Percentiles rank a stretch among this genome's conserved stretches.
Conservation (phyloP, 2,113 vertebrate genomes). For the Prinia subflava region DNA sequence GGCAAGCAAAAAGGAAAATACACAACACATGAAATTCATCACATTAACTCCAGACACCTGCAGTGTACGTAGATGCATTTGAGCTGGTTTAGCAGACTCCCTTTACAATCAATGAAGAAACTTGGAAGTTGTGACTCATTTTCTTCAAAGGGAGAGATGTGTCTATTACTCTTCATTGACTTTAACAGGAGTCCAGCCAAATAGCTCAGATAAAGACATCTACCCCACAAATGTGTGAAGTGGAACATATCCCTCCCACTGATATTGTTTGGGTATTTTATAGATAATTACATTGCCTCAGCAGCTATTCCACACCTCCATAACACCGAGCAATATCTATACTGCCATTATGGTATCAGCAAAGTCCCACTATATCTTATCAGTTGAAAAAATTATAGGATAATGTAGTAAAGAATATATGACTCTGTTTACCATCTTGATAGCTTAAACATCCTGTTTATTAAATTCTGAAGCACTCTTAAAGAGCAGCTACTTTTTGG, state of each 20-base stretch:
- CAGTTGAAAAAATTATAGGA: background rate
- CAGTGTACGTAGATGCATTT: background rate
- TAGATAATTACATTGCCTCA: slow-evolving; percentile 32
- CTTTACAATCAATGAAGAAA: background rate
- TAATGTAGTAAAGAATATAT: background rate
- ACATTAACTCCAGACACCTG: background rate
- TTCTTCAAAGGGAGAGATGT: slow-evolving; percentile 18
- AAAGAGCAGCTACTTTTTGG: background rate
- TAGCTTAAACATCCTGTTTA: background rate
- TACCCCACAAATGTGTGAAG: background rate
- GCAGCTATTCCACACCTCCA: slow-evolving; percentile 15
- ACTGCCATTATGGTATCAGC: background rate
- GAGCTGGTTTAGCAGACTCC: background rate
- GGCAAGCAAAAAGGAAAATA: slow-evolving; percentile 1
- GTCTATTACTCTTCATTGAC: background rate
- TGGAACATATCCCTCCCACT: slow-evolving; percentile 19
- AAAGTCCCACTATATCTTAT: background rate
- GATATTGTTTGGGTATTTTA: slow-evolving; percentile 10
- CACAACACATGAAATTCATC: background rate
- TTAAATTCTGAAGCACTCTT: background rate
- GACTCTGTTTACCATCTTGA: background rate
- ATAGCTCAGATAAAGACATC: slow-evolving; percentile 30
- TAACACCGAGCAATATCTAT: background rate
- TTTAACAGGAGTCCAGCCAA: slow-evolving; percentile 12
- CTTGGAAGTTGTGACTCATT: background rate